Percentiles rank a stretch among this genome's conserved stretches.
phyloP scores from a whole-genome alignment of 2,113 vertebrate species.

The Chascanopsetta lugubris region DNA sequence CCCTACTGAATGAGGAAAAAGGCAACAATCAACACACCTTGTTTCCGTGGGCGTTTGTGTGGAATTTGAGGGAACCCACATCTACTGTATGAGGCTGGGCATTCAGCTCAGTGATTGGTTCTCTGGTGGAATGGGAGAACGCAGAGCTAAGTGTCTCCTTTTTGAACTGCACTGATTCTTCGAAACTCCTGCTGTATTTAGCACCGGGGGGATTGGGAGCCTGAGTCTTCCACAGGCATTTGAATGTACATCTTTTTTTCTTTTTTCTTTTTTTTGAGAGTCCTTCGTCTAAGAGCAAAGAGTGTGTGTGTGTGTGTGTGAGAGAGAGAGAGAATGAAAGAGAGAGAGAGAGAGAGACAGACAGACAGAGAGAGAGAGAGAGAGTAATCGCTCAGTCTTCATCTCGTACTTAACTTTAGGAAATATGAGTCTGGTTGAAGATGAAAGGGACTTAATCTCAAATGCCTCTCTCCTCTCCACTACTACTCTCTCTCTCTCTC shows the following conservation, averaged over 20 bases:
- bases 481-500: constrained; percentile 48
- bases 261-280: too few species aligned
- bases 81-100: constrained; percentile 40
- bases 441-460: constrained; percentile 83
- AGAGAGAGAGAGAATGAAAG: constrained; percentile 43
- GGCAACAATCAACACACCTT: constrained; percentile 17
- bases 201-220: constrained; percentile 76
- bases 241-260: constrained; percentile 79
- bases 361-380: constrained; percentile 46
- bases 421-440: constrained; percentile 80
- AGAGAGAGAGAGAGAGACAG: constrained; percentile 23
- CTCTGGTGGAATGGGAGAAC: constrained; percentile 62
- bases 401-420: constrained; percentile 78
- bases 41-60: constrained; percentile 24
- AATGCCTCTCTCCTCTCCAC: constrained; percentile 53
- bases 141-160: constrained; percentile 74
- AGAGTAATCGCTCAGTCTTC: constrained; percentile 72
- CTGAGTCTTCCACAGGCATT: constrained; percentile 73
- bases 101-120: constrained; percentile 54
- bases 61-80: constrained; percentile 53
- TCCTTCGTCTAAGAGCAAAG: constrained; percentile 58
- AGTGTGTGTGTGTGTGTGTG: constrained; percentile 17
- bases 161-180: constrained; percentile 81
- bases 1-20: constrained; percentile 7
- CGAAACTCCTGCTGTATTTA: constrained; percentile 79